Evolutionary conservation across 2,888 invertebrate species (phyloP), one percentile per base, ranked within the genome.

Genomic region (Sericinus montela): DNA sequence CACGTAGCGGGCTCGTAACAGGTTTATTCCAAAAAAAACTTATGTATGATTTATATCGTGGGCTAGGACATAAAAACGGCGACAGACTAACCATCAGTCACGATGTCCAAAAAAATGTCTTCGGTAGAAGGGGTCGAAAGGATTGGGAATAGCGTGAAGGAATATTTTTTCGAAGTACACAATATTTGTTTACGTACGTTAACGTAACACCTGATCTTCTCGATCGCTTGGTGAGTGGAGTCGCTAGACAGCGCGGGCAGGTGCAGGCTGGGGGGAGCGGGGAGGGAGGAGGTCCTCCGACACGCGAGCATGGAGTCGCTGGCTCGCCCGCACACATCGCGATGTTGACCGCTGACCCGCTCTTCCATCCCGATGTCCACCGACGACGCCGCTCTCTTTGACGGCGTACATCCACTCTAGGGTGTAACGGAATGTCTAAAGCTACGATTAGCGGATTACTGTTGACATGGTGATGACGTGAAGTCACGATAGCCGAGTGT

Each of bases 371-470:
- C 35, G 30, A 51, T 15, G 2, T 51, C 53, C 50, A 50, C 29
- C 4, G 51, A 51, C 7, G 50, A 51, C 13, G 42, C 42, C 1
- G 42, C 36, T 23, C 46, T 36, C 34, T 32, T 44, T 9, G 64
- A 56, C 51, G 59, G 49, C 30, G 60, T 55, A 67, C 68, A 69
- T 63, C 63, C 82, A 82, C 85, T 86, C 84, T 86, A 84, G 81
- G 72, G 56, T 66, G 70, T 67, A 83, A 76, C 53, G 56, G 46
- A 54, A 60, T 51, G 60, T 70, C 80, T 82, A 71, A 72, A 70
- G 69, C 56, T 45, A 46, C 39, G 23, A 39, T 19, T 15, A 39
- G 34, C 11, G 16, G 25, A 19, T 47, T 14, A 35, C 23, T 11
- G 5, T 3, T 19, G 5, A 19, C 2, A 19, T n/a, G n/a, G n/a